Percentiles rank a stretch among this genome's conserved stretches.
These are phyloP conservation scores for Solenopsis invicta DNA, from an alignment of 1,140 invertebrate genomes.

Conservation along the genomic window DNA sequence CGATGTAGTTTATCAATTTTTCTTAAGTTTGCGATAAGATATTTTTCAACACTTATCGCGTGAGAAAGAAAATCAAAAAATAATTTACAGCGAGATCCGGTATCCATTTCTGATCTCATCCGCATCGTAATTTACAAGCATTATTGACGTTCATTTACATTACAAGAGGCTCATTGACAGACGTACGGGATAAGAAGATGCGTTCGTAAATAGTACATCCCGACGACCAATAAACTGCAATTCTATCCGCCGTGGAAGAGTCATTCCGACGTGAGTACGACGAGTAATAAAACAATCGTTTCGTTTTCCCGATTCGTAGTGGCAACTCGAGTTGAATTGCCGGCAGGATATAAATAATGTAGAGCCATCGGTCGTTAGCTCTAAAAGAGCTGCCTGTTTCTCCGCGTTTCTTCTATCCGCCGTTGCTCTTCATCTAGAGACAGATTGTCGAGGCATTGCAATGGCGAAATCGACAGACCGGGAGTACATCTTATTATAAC, in stretches of 20 bases:
- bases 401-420: slow-evolving; percentile 59
- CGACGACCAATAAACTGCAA: slow-evolving; percentile 37
- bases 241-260: slow-evolving; percentile 35
- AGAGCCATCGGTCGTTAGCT: slow-evolving; percentile 73
- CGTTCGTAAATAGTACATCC: slow-evolving; percentile 48
- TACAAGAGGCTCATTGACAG: slow-evolving; percentile 35
- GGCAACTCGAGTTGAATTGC: slow-evolving; percentile 55
- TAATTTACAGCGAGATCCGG: background rate
- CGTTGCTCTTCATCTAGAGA: slow-evolving; percentile 67
- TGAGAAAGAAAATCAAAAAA: background rate
- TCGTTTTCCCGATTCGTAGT: slow-evolving; percentile 74
- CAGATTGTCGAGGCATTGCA: slow-evolving; percentile 64
- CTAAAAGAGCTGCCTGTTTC: slow-evolving; percentile 65
- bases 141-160: slow-evolving; percentile 48
- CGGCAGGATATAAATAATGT: slow-evolving; percentile 74
- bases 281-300: slow-evolving; percentile 72
- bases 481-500: slow-evolving; percentile 18
- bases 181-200: slow-evolving; percentile 37
- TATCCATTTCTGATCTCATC: slow-evolving; percentile 10
- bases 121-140: slow-evolving; percentile 4
- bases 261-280: slow-evolving; percentile 19
- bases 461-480: slow-evolving; percentile 34
- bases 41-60: background rate
- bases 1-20: background rate
- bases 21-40: background rate